Percentiles rank a stretch among this genome's conserved stretches.
phyloP scores from a whole-genome alignment of 2,888 invertebrate species.

The Anoplius nigerrimus region DNA sequence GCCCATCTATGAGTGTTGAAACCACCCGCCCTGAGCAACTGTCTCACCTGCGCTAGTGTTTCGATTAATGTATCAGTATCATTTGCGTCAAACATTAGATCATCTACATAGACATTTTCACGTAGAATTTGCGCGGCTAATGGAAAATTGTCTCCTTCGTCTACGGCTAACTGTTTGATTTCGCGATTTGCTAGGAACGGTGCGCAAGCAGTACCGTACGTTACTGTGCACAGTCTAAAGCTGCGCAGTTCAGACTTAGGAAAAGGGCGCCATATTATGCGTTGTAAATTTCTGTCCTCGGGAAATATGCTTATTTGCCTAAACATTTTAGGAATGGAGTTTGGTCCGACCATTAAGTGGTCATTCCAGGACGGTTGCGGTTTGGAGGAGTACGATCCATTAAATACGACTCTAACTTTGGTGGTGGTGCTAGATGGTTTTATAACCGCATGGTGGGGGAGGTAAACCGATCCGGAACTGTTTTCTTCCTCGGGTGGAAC shows the following conservation, averaged over 20 bases:
- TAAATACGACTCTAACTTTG: background rate
- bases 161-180: background rate
- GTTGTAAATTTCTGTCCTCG: background rate
- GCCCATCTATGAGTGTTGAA: background rate
- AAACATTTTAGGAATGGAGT: background rate
- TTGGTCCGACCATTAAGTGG: background rate
- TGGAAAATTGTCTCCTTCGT: background rate
- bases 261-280: background rate
- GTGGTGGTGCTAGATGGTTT: background rate
- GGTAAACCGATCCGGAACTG: background rate
- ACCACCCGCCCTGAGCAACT: too few relatives aligned
- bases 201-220: background rate
- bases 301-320: background rate
- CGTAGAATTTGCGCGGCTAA: background rate
- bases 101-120: background rate
- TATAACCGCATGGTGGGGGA: background rate
- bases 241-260: background rate
- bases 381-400: background rate
- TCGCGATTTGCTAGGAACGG: slow-evolving; percentile 1
- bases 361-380: background rate
- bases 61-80: background rate
- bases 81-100: background rate
- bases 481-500: background rate
- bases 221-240: background rate
- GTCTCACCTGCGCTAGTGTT: background rate